These are phyloP conservation scores for Gnatocerus cornutus DNA, from an alignment of 2,888 invertebrate species.

Conservation along the genomic window DNA sequence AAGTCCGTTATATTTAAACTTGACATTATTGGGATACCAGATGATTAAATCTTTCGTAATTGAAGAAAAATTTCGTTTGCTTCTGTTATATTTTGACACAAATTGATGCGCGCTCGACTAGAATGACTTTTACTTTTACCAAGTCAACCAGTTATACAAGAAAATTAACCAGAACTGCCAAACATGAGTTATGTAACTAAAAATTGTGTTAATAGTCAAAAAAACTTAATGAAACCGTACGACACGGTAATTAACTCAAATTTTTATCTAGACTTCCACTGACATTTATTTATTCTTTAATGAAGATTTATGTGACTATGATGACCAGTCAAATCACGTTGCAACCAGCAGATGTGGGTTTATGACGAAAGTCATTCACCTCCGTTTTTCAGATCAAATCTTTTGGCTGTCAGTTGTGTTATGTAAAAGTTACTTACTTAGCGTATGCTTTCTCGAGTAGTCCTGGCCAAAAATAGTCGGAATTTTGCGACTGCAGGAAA, in stretches of 20 bases:
- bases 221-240: constrained; percentile 1
- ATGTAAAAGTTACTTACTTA: constrained; percentile 76
- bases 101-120: constrained; percentile 24
- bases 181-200: constrained; percentile 13
- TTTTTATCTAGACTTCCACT: not conserved
- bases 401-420: not conserved
- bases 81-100: constrained; percentile 16
- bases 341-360: constrained; percentile 2
- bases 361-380: constrained; percentile 24
- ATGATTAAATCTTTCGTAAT: too few relatives aligned
- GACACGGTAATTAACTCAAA: not conserved
- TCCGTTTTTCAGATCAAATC: not conserved
- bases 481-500: constrained; percentile 86
- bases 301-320: constrained; percentile 13
- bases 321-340: constrained; percentile 6
- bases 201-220: constrained; percentile 14
- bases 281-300: constrained; percentile 15
- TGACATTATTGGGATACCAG: too few relatives aligned
- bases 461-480: constrained; percentile 92
- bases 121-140: constrained; percentile 32
- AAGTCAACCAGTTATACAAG: constrained; percentile 24
- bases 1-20: constrained; percentile 41
- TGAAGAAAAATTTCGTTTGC: not conserved
- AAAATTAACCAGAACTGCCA: constrained; percentile 22
- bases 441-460: constrained; percentile 94